phyloP scores from a whole-genome alignment of 2,888 invertebrate species.

The Hypomecis atomaria region DNA sequence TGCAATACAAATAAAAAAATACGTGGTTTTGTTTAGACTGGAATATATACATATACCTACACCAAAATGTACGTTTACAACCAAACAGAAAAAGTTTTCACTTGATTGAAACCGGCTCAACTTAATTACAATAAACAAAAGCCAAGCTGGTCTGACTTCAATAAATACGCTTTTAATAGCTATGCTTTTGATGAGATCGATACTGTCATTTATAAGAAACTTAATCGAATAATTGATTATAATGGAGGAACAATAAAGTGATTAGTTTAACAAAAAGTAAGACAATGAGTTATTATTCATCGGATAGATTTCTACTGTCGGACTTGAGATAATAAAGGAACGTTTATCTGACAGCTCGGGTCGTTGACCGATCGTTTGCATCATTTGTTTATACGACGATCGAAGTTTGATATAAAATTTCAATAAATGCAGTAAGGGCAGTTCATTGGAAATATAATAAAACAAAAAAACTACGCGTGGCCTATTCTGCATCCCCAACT shows the following conservation, averaged over 20 bases:
- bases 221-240: slow-evolving; percentile 84
- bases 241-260: slow-evolving; percentile 82
- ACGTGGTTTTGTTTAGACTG: no score
- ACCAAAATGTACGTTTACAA: no score
- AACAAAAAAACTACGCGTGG: no score
- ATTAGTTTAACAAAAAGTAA: slow-evolving; percentile 83
- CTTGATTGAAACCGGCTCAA: background rate
- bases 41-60: no score
- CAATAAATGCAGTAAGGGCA: slow-evolving; percentile 21
- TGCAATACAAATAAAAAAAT: no score
- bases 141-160: slow-evolving; percentile 51
- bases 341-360: slow-evolving; percentile 68
- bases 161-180: slow-evolving; percentile 50
- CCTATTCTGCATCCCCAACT: no score
- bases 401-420: slow-evolving; percentile 65
- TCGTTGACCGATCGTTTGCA: slow-evolving; percentile 71
- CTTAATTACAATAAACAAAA: slow-evolving; percentile 46
- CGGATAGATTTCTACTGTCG: slow-evolving; percentile 77
- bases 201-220: slow-evolving; percentile 77
- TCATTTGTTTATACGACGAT: slow-evolving; percentile 81
- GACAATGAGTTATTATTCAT: slow-evolving; percentile 83
- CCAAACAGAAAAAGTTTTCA: no score
- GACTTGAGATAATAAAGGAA: slow-evolving; percentile 63
- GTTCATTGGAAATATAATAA: no score
- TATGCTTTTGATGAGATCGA: slow-evolving; percentile 69